Base-by-base conservation (phyloP, 2,888 invertebrate genomes). In the Eustalomyia histrio region DNA sequence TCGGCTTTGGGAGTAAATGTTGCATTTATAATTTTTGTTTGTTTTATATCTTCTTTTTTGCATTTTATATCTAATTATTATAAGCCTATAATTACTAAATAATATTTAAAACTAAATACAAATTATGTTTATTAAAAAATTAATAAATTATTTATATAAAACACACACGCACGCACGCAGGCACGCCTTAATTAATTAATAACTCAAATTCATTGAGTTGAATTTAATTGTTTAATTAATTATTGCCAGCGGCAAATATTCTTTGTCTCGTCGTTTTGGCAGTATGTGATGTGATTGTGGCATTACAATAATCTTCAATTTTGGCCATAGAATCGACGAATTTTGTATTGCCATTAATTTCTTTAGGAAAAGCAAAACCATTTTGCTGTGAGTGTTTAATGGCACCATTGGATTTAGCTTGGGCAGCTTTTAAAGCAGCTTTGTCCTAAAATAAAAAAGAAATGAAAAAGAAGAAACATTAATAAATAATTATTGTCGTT, bases 191-290 rank as follows among this genome's bases (percentile, higher is more conserved):
- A 73, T 73, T 61, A 76, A 79, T 61, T 73, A 67, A 68, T 73
- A 73, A 43, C 8, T 63, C 14, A 64, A 79, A 74, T 67, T 74
- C 69, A 81, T 61, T 75, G 61, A 68, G 75, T 73, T 73, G 64
- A 73, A 69, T 73, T 68, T 7, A 57, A 57, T 57, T 29, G n/a
- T 12, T 79, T 63, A 83, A 87, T 82, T 88, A 88, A 82, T 86
- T 88, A 83, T 86, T 87, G 79, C 84, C 87, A 69, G 86, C 89
- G 58, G 88, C 87, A 78, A 86, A 87, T 71, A 89, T 86, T 72
- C 90, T 86, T 80, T 90, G 89, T 85, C 91, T 85, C 86, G 90
- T 86, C 85, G 86, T 86, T 79, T 88, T 84, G 64, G 84, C 82
- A 50, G 83, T 84, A 65, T 68, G 43, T 21, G 80, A 74, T 29